Base-by-base conservation (phyloP, 2,888 invertebrate species). In the Petrolisthes cinctipes region DNA sequence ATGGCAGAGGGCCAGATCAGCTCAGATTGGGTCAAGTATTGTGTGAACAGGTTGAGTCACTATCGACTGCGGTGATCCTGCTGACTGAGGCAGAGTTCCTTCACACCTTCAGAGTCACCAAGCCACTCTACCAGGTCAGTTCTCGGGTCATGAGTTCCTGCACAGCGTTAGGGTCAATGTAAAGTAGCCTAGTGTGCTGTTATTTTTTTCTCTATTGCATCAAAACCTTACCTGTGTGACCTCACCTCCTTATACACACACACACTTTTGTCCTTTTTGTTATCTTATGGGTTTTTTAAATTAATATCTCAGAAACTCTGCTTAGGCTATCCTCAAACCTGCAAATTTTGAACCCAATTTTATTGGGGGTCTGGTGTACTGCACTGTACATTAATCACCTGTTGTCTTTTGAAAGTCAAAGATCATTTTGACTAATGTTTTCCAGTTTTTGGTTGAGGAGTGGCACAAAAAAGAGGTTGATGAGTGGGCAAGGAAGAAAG, bases 101-200 rank as follows among this genome's bases (percentile, higher is more conserved):
- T n/a, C 76, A 83, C 23, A 83, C 83, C 9, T 83, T 83, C 56
- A 83, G 75, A 37, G 75, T 83, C n/a, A 75, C 83, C 71, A 83
- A 57, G 54, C 56, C 37, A 57, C 73, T 83, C 5, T 83, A 75
- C 57, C 75, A 83, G 83, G 83, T 83, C 11, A 20, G 17, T 7
- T 7, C 37, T 73, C n/a, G n/a, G 7, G 9, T 73, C 66, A 17
- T 66, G 14, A 11, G 14, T 66, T 11, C 66, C n/a, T 11, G 6
- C 17, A 73, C 73, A 17, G 7, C 6, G 6, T 73, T 9, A 14
- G 6, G 7, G 17, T 7, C 23, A 7, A 14, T 7, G 17, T 73
- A 6, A 73, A 14, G 73, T 73, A n/a, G 14, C 7, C 0, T 73
- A n/a, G 20, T 73, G 17, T 20, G 73, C 17, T 17, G 6, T n/a